phyloP scores from a whole-genome alignment of 1,140 invertebrate species.

The Megalonaias nervosa region DNA sequence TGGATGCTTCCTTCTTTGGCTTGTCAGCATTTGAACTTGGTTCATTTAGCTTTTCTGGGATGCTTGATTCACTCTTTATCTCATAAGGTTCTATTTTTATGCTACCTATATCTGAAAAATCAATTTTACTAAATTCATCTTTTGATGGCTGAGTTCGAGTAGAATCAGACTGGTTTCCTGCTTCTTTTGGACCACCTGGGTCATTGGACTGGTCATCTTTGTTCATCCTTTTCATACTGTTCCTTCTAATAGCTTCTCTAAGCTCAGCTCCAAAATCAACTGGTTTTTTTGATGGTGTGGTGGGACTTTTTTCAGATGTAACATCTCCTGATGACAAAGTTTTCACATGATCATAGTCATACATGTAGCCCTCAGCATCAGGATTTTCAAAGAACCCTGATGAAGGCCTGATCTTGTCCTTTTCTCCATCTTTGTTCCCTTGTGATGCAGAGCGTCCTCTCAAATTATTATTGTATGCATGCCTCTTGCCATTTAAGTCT shows the following conservation, averaged over 20 bases:
- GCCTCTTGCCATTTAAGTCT: background rate
- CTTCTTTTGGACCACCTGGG: slow-evolving; percentile 3
- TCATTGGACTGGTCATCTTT: slow-evolving; percentile 11
- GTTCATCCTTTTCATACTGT: slow-evolving; percentile 19
- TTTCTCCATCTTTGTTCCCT: too few relatives aligned
- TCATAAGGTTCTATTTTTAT: too few relatives aligned
- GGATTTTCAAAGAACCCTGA: slow-evolving; percentile 27
- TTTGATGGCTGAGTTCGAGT: too few relatives aligned
- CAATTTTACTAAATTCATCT: too few relatives aligned
- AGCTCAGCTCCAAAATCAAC: slow-evolving; percentile 29
- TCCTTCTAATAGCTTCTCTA: slow-evolving; percentile 16
- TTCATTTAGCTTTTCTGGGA: too few relatives aligned
- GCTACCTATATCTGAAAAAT: too few relatives aligned
- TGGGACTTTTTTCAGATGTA: background rate
- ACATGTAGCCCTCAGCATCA: slow-evolving; percentile 35
- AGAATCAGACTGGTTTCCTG: too few relatives aligned
- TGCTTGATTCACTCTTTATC: too few relatives aligned
- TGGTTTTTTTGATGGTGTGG: slow-evolving; percentile 10
- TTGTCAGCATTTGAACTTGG: too few relatives aligned
- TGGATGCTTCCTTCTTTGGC: too few relatives aligned
- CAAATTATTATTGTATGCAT: background rate
- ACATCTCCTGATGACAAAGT: slow-evolving; percentile 20
- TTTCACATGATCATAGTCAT: slow-evolving; percentile 38
- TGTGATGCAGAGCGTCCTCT: background rate
- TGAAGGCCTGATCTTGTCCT: too few relatives aligned